Evolutionary conservation across 2,797 vertebrate genomes (phyloP), one percentile per base, ranked within the genome.

Genomic region (Neoniphon sammara): DNA sequence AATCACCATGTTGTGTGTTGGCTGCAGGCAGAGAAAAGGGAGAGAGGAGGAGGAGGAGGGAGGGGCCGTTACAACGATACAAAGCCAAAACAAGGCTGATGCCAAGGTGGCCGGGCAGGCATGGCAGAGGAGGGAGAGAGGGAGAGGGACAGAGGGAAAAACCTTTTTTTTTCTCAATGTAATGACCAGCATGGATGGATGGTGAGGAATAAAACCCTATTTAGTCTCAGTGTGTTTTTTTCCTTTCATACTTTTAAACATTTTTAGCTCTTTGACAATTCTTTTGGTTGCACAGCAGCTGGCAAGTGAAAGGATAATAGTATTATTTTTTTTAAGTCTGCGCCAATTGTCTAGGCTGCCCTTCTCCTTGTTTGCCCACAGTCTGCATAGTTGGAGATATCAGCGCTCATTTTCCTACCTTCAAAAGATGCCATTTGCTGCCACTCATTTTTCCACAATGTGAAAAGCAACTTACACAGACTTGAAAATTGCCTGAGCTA

Each of bases 51-150:
- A 18, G 67, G 71, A 50, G 66, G 55, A 62, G 27, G 64, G 63
- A 63, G 60, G 60, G 25, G 54, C 21, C 53, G 60, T 64, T 68
- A 66, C 58, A 61, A 74, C 80, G 78, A 71, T 87, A 46, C 67
- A 42, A 87, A 75, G 83, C 86, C 88, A 90, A 86, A 80, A 83
- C 75, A 74, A 14, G 21, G 49, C 60, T 9, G 6, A 57, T 76
- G 88, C 90, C 88, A 91, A 88, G 65, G 86, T 87, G 79, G 78
- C 61, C 53, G n/a, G 53, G 52, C 73, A 71, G 64, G 75, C 79
- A 50, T 66, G 66, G 34, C 69, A 65, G 77, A 81, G 72, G 63
- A 31, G 64, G 70, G 73, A 76, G 70, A 56, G 64, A 77, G 20
- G 53, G 57, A 46, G 65, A 36, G 64, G 58, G 62, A 42, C 77